Conservation (phyloP, 2,888 invertebrate species). For the Ectropis crepuscularia region DNA sequence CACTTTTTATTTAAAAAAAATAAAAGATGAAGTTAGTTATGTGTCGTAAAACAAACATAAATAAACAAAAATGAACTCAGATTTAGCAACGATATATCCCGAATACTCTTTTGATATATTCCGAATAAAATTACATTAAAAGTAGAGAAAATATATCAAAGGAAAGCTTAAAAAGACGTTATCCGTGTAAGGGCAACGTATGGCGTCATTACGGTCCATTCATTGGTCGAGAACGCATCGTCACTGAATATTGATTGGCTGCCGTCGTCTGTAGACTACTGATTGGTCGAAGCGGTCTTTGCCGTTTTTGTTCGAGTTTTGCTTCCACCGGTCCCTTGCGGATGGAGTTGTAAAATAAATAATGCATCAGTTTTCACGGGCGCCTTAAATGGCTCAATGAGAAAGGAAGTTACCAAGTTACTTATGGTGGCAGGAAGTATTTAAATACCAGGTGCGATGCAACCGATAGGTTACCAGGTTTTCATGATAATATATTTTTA, state of each 20-base stretch:
- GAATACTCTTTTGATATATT: too few species aligned
- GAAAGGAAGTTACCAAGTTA: conserved; percentile 8
- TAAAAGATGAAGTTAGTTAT: too few species aligned
- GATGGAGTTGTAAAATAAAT: conserved; percentile 20
- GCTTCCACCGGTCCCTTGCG: conserved; percentile 14
- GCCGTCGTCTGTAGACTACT: neutral
- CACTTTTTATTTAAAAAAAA: too few species aligned
- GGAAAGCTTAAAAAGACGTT: conserved; percentile 12
- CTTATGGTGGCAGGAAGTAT: too few species aligned
- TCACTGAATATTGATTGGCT: conserved; percentile 17
- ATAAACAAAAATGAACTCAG: too few species aligned
- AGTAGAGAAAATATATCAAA: too few species aligned
- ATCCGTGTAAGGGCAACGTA: conserved; percentile 14
- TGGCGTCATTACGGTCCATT: conserved; percentile 32
- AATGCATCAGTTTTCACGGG: conserved; percentile 21
- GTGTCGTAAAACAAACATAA: too few species aligned
- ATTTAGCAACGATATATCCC: too few species aligned
- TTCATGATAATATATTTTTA: too few species aligned
- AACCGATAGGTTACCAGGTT: too few species aligned
- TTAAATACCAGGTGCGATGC: too few species aligned
- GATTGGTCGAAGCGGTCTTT: conserved; percentile 4
- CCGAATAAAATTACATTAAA: too few species aligned
- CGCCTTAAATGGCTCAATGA: conserved; percentile 9
- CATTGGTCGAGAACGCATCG: conserved; percentile 16
- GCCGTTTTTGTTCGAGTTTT: neutral